These are phyloP conservation scores for Brenthis ino DNA, from an alignment of 2,888 invertebrate genomes.

Conservation along the genomic window DNA sequence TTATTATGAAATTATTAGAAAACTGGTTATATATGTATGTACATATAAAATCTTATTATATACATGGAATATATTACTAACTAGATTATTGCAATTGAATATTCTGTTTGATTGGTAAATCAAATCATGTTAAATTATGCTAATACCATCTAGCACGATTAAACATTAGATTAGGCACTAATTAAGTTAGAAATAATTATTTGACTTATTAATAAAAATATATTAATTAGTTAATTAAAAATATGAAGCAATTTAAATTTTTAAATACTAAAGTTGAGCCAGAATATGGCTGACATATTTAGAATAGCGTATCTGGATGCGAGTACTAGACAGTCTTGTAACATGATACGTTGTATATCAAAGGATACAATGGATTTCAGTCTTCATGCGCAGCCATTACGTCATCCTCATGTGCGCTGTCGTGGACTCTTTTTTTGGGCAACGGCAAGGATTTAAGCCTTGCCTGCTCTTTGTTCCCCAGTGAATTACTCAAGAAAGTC, in stretches of 20 bases:
- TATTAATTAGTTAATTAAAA: too few relatives aligned
- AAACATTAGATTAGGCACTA: background rate
- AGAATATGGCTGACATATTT: conserved; percentile 50
- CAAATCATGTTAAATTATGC: conserved; percentile 24
- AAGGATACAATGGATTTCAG: conserved; percentile 49
- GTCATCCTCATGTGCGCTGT: conserved; percentile 39
- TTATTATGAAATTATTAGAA: too few relatives aligned
- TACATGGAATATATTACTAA: background rate
- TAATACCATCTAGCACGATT: conserved; percentile 2
- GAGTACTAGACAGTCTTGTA: conserved; percentile 53
- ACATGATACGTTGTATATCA: conserved; percentile 53
- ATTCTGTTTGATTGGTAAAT: conserved; percentile 8
- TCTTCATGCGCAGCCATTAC: conserved; percentile 47
- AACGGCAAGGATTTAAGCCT: conserved; percentile 32
- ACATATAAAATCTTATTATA: too few relatives aligned
- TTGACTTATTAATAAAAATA: too few relatives aligned
- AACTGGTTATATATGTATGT: too few relatives aligned
- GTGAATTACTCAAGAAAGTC: conserved; percentile 36
- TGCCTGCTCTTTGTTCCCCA: conserved; percentile 34
- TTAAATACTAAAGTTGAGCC: conserved; percentile 21
- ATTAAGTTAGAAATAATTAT: too few relatives aligned
- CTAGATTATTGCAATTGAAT: background rate
- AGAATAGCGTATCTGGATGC: conserved; percentile 55
- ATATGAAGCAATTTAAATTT: too few relatives aligned
- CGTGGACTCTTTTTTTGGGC: conserved; percentile 37